Evolutionary conservation across 2,797 vertebrate species (phyloP), one percentile per base, ranked within the genome.

Genomic region (Harpagifer antarcticus): DNA sequence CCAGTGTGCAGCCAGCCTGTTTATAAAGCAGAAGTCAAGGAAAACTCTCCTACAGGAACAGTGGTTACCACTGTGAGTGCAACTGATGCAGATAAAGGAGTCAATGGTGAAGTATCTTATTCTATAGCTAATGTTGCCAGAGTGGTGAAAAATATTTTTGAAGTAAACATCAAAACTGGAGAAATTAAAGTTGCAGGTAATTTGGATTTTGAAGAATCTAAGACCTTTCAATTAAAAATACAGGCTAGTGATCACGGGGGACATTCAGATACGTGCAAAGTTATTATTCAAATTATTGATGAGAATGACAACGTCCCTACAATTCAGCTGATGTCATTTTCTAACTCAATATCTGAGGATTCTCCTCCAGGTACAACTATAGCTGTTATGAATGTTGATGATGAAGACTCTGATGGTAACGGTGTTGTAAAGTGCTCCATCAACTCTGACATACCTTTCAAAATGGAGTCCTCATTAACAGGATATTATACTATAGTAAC

Each of bases 401-500:
- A 92, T 6, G 77, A 77, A 40, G 90, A 92, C 76, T 88, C 91
- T 9, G 88, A 85, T 3, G 68, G 63, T 14, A 90, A 91, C 20
- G 89, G 91, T 43, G 33, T 81, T 13, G 84, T 91, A 1, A 81
- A 76, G 2, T 91, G 89, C 37, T 81, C 85, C 11, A 88, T 92
- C 42, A 85, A 86, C 62, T 59, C 73, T 43, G 88, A 91, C 4
- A 59, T 90, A 3, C 89, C 91, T 37, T 91, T 92, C 15, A 88
- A 86, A 84, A 88, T 88, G 0, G 82, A 91, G 54, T 86, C 89
- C 67, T 91, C 92, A 1, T 87, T 93, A 49, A 93, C 83, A 1
- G 94, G 93, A 76, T 95, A 94, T 74, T 96, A 95, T 56, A 93
- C 89, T 7, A 72, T 96, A 37, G 68, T 95, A 1, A 94, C 91